Conservation (phyloP, 2,797 vertebrate species). For the Chaenodraco wilsoni region DNA sequence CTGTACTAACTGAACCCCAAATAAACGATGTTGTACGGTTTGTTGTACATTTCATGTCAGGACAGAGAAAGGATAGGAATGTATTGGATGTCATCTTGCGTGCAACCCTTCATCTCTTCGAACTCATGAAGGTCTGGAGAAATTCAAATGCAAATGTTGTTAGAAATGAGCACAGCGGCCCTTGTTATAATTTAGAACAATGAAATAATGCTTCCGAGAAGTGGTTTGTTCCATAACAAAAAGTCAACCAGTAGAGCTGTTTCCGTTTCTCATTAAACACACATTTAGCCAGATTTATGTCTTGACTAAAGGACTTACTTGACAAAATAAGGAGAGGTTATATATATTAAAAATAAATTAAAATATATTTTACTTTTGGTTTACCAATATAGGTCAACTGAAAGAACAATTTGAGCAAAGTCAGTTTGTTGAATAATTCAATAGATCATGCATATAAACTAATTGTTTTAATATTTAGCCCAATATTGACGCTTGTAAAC, state of each 20-base stretch:
- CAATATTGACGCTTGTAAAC: neutral
- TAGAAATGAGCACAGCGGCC: conserved; percentile 9
- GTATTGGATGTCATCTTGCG: conserved; percentile 7
- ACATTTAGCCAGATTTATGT: neutral
- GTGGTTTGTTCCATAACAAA: neutral
- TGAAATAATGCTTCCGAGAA: conserved; percentile 3
- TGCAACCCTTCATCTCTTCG: conserved; percentile 13
- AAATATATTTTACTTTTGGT: neutral
- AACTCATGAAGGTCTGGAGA: conserved; percentile 28
- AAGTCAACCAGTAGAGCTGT: neutral
- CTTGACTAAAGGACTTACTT: neutral
- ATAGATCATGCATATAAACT: neutral
- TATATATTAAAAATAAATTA: too few species aligned
- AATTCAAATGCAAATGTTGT: conserved; percentile 40
- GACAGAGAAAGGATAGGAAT: neutral
- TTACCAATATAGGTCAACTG: neutral
- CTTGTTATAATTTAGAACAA: conserved; percentile 17
- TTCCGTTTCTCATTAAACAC: neutral
- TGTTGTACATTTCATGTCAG: conserved; percentile 5
- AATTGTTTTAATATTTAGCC: neutral
- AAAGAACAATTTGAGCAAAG: neutral
- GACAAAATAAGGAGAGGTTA: neutral
- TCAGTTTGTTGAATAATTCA: neutral
- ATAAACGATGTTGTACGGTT: neutral
- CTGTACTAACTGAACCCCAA: neutral